phyloP scores from a whole-genome alignment of 2,888 invertebrate genomes.

The Acleris laterana region DNA sequence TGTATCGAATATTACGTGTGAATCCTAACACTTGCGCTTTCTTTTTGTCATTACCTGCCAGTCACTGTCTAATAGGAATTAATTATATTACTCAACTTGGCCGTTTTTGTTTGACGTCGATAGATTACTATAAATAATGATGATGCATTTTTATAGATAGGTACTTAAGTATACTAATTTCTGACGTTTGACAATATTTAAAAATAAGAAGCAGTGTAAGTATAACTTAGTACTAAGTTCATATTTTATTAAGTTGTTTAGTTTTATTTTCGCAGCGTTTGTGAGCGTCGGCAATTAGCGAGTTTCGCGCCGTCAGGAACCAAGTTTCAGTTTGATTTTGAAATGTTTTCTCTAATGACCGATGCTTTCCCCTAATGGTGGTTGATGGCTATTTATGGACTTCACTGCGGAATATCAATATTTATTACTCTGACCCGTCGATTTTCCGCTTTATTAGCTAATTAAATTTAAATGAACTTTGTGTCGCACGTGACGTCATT shows the following conservation, averaged over 20 bases:
- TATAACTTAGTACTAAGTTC: constrained; percentile 12
- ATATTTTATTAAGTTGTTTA: constrained; percentile 25
- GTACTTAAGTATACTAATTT: too few relatives aligned
- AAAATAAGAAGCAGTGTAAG: too few relatives aligned
- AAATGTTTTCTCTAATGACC: constrained; percentile 77
- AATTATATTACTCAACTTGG: too few relatives aligned
- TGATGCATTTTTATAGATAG: too few relatives aligned
- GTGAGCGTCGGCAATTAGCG: constrained; percentile 50
- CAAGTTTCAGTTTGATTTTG: constrained; percentile 74
- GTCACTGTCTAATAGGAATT: too few relatives aligned
- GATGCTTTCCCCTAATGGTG: constrained; percentile 60
- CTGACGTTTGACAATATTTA: too few relatives aligned
- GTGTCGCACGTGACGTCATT: too few relatives aligned
- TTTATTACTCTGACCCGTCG: constrained; percentile 56
- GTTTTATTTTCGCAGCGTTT: constrained; percentile 47
- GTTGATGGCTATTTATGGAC: constrained; percentile 65
- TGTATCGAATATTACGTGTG: too few relatives aligned
- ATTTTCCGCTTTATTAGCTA: constrained; percentile 46
- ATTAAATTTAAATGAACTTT: constrained; percentile 7
- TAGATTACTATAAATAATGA: too few relatives aligned
- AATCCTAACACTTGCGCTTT: too few relatives aligned
- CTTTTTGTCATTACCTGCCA: too few relatives aligned
- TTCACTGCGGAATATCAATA: constrained; percentile 60
- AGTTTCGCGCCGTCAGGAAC: constrained; percentile 63
- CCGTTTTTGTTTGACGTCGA: too few relatives aligned